Conservation (phyloP, 1,140 invertebrate species). For the Drosophila ogumai region DNA sequence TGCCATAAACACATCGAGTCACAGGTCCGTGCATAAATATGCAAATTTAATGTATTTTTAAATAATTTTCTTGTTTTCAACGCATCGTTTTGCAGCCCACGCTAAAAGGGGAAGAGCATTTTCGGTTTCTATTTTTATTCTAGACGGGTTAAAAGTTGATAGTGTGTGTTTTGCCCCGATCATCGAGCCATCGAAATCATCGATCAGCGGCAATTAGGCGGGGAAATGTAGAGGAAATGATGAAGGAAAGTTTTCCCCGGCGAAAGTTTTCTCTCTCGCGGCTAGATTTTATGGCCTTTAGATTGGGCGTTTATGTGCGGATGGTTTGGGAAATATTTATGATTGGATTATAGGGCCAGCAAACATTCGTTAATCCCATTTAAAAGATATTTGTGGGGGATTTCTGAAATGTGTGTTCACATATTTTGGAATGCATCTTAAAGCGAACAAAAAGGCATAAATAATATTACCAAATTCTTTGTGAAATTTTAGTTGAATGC, state of each 20-base stretch:
- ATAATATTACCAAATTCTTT: conserved; percentile 30
- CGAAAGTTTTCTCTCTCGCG: conserved; percentile 63
- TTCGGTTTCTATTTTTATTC: conserved; percentile 53
- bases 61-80: conserved; percentile 70
- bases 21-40: conserved; percentile 70
- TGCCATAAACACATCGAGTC: conserved; percentile 71
- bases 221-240: conserved; percentile 25
- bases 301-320: conserved; percentile 74
- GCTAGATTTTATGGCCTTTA: conserved; percentile 64
- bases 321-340: conserved; percentile 68
- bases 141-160: conserved; percentile 77
- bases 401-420: conserved; percentile 19
- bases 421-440: conserved; percentile 33
- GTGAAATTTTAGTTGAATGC: not conserved
- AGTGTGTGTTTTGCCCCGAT: conserved; percentile 41
- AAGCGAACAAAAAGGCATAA: conserved; percentile 2
- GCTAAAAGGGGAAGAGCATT: conserved; percentile 30
- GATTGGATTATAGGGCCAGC: conserved; percentile 50
- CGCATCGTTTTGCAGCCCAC: conserved; percentile 68
- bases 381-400: conserved; percentile 22
- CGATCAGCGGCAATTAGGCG: conserved; percentile 61
- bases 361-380: conserved; percentile 41
- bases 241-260: conserved; percentile 56
- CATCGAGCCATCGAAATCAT: conserved; percentile 55
- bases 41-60: conserved; percentile 78